Evolutionary conservation across 2,113 vertebrate species (phyloP), one percentile per base, ranked within the genome.

Genomic region (Arothron firmamentum): DNA sequence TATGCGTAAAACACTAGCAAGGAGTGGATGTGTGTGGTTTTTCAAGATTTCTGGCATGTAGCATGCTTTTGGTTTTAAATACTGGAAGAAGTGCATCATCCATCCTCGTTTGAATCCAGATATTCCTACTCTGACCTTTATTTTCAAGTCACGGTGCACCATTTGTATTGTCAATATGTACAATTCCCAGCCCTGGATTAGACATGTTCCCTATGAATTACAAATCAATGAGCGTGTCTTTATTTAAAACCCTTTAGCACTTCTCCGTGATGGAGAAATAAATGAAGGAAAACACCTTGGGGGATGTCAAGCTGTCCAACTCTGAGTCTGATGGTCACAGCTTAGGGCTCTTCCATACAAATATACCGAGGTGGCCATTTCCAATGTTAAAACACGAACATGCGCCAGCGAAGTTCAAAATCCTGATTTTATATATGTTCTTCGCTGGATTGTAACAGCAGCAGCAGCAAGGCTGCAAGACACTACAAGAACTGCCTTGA

Each of bases 111-210:
- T 72, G 76, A 81, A 74, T 64, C 55, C 59, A 71, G 38, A 76
- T 54, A 85, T 85, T 87, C 76, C 77, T 79, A 78, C 58, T 49
- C 28, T 84, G 85, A 90, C 88, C 88, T 90, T 90, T 88, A 78
- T 63, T 80, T 89, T 62, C 23, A 65, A 59, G 60, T 65, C 62
- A 67, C 67, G 66, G 72, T 74, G 68, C 21, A 48, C 54, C 62
- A 52, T 74, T 58, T 75, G 67, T 69, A 56, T 87, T 85, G 85
- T 90, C 79, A 80, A 82, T 81, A 76, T 78, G 65, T 82, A 77
- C 88, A 82, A 88, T 80, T 81, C 75, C 62, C 59, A 43, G 65
- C 64, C 69, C 70, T 66, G 74, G 68, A 79, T 79, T 70, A 56
- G 47, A 47, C 62, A n/a, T 31, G 41, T 61, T 62, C 51, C 18